Base-by-base conservation (phyloP, 1,140 invertebrate species). In the Ceratina japonica region DNA sequence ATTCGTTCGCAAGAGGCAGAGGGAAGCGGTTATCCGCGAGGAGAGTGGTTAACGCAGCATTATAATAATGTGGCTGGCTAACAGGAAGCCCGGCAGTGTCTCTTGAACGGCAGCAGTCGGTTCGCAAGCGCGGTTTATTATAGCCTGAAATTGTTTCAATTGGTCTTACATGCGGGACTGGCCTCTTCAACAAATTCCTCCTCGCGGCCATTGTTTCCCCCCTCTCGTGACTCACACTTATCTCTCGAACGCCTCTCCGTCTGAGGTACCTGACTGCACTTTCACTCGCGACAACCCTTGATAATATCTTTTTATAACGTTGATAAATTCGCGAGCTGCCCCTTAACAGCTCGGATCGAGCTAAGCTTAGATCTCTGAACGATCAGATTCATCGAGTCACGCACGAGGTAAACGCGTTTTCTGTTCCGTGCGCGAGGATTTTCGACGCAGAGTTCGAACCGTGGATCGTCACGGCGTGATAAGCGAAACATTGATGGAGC, bases 111-210 rank as follows among this genome's bases (percentile, higher is more conserved):
- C 51, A 37, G 31, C 61, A 64, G 52, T 68, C 70, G 52, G 31
- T 31, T 66, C 64, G 49, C 79, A 44, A 49, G 59, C 51, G 44
- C 65, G 22, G 63, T 74, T 80, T 78, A 78, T 81, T 78, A 78
- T 56, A 71, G 75, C 79, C 16, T 81, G 51, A 81, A 81, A 81
- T 77, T 81, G 79, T 72, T 81, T 81, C 79, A 81, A 81, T 81
- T 81, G 79, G 79, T 75, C 79, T 81, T 81, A 81, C 79, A 81
- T 81, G 79, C 75, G 75, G 79, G 79, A 72, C 79, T 54, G 59
- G 20, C 18, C 79, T 81, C 79, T 75, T 76, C 79, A 72, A 62
- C 75, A 64, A 76, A 81, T 78, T 81, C 79, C 68, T 78, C 65
- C 78, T 37, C 52, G 31, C 54, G 2, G 5, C 79, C 73, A 81